These are phyloP conservation scores for Drosophila algonquin DNA, from an alignment of 2,888 invertebrate species.

Conservation along the genomic window DNA sequence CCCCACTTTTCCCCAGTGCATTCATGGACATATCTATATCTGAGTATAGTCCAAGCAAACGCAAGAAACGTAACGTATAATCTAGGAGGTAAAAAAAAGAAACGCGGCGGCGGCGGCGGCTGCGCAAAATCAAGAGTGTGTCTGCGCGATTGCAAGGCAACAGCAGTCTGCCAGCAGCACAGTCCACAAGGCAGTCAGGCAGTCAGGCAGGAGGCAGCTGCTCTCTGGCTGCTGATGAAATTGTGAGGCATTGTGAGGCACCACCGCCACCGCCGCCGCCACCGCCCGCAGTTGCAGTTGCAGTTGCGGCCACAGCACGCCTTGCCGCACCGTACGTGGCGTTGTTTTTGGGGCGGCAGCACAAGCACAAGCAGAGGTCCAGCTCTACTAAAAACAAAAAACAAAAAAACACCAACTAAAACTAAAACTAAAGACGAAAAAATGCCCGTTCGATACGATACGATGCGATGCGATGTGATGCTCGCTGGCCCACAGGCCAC, in stretches of 20 bases:
- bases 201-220: slow-evolving; percentile 58
- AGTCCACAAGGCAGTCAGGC: slow-evolving; percentile 27
- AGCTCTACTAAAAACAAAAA: slow-evolving; percentile 4
- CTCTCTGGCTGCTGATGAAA: slow-evolving; percentile 65
- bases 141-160: slow-evolving; percentile 59
- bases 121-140: slow-evolving; percentile 72
- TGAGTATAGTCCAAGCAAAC: slow-evolving; percentile 66
- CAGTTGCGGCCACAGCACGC: slow-evolving; percentile 49
- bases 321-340: slow-evolving; percentile 74
- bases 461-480: slow-evolving; percentile 38
- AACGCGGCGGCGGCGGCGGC: slow-evolving; percentile 23
- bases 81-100: slow-evolving; percentile 56
- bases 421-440: slow-evolving; percentile 27
- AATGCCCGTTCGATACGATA: slow-evolving; percentile 22
- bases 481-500: slow-evolving; percentile 69
- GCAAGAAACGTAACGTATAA: slow-evolving; percentile 75
- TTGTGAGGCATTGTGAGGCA: slow-evolving; percentile 64
- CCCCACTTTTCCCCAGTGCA: slow-evolving; percentile 23
- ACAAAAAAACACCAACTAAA: slow-evolving; percentile 10
- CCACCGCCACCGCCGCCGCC: slow-evolving; percentile 43
- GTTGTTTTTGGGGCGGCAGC: slow-evolving; percentile 68
- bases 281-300: slow-evolving; percentile 12
- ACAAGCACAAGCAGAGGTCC: slow-evolving; percentile 13
- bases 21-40: slow-evolving; percentile 58
- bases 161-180: not conserved